A percentile compares a stretch with the other conserved stretches of the same genome.
Conservation (phyloP, 1,140 invertebrate genomes). For the Watersipora subatra region DNA sequence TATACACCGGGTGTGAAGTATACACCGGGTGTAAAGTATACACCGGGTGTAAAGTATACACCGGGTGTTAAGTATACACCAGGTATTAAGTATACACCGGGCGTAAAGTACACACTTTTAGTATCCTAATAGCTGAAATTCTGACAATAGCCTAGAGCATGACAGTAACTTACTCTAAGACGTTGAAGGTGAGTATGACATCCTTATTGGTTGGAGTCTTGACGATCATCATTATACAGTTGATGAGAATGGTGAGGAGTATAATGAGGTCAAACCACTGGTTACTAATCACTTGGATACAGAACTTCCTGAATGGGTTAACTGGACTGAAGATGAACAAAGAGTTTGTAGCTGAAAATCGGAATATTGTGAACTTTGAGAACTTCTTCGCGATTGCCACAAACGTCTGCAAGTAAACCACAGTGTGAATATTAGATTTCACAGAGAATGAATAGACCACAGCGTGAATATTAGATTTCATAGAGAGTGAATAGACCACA, state of each 20-base stretch:
- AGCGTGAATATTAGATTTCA: no score
- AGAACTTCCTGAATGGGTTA: constrained; percentile 66
- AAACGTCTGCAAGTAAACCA: constrained; percentile 72
- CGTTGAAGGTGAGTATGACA: constrained; percentile 53
- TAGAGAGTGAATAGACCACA: no score
- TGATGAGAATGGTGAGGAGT: constrained; percentile 86
- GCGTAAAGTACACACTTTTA: no score
- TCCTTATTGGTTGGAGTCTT: neutral
- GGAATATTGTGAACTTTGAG: constrained; percentile 83
- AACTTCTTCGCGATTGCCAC: constrained; percentile 85
- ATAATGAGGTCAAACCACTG: constrained; percentile 84
- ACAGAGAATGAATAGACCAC: no score
- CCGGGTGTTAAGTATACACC: no score
- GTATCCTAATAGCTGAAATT: no score
- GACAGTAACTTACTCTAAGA: constrained; percentile 86
- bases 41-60: no score
- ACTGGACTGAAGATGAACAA: constrained; percentile 83
- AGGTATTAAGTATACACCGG: no score
- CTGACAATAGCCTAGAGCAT: no score
- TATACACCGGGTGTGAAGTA: no score
- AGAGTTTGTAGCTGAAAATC: constrained; percentile 78
- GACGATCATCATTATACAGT: constrained; percentile 54
- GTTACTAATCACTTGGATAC: constrained; percentile 70
- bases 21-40: no score
- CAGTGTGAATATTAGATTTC: no score